Percentiles rank a stretch among this genome's conserved stretches.
Conservation (phyloP, 2,888 invertebrate genomes). For the Heliconius aoede region DNA sequence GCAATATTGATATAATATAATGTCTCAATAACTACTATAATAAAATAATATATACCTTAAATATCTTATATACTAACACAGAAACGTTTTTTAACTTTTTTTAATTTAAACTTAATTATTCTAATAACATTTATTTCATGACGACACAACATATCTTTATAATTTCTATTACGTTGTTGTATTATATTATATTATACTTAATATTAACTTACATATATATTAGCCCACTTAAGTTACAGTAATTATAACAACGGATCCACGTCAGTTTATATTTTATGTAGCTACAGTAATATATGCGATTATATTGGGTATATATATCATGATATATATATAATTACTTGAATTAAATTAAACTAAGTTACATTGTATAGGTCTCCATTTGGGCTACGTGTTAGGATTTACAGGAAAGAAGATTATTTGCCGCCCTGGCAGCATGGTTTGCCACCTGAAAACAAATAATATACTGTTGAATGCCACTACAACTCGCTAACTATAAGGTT, state of each 20-base stretch:
- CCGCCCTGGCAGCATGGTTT: conserved; percentile 77
- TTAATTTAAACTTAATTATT: conserved; percentile 40
- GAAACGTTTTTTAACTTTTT: conserved; percentile 29
- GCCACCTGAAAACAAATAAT: conserved; percentile 62
- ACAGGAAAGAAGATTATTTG: conserved; percentile 53
- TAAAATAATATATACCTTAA: conserved; percentile 5
- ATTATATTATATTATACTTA: conserved; percentile 30
- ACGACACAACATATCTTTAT: conserved; percentile 53
- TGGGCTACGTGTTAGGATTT: conserved; percentile 20
- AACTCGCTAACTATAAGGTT: neutral
- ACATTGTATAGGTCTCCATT: conserved; percentile 34
- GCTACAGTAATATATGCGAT: conserved; percentile 19
- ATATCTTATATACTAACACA: neutral
- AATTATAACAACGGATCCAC: conserved; percentile 25
- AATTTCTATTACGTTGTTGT: conserved; percentile 47
- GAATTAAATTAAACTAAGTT: conserved; percentile 7
- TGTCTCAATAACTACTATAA: neutral
- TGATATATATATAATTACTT: conserved; percentile 19
- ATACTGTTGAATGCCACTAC: neutral
- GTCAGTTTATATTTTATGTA: conserved; percentile 18
- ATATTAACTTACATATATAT: conserved; percentile 36
- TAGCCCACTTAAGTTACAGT: conserved; percentile 32
- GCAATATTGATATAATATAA: conserved; percentile 50
- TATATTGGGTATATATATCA: conserved; percentile 21
- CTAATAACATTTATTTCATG: conserved; percentile 59